Percentiles rank a stretch among this genome's conserved stretches.
Conservation (phyloP, 1,140 invertebrate species). For the Colletes gigas region DNA sequence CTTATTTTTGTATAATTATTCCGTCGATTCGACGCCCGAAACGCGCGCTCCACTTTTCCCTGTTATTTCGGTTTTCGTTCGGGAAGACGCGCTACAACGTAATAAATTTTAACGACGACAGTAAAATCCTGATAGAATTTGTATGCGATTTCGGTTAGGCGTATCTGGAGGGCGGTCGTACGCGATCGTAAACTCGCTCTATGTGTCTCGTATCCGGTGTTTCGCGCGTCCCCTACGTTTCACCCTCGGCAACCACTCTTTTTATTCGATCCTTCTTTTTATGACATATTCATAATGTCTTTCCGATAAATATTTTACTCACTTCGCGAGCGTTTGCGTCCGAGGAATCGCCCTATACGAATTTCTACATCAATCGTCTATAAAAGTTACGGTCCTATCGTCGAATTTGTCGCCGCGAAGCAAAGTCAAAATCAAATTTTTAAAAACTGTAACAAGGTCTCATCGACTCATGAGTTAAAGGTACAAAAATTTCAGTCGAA, state of each 20-base stretch:
- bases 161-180: constrained; percentile 36
- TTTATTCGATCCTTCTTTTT: not conserved
- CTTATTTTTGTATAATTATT: constrained; percentile 36
- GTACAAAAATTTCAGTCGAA: no score
- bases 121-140: constrained; percentile 59
- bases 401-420: no score
- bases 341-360: no score
- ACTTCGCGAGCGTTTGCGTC: not conserved
- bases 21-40: not conserved
- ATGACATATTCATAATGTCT: not conserved
- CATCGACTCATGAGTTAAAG: no score
- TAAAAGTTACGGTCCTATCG: no score
- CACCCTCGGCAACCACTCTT: not conserved
- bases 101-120: constrained; percentile 41
- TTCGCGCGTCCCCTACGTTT: not conserved
- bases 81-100: not conserved
- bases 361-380: no score
- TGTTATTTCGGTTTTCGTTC: not conserved
- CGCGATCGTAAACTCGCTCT: constrained; percentile 58
- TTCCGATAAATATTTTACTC: constrained; percentile 1
- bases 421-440: no score
- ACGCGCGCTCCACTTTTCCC: not conserved
- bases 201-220: not conserved
- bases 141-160: constrained; percentile 35
- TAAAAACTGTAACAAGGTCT: no score